Evolutionary conservation across 2,113 vertebrate genomes (phyloP).

Genomic region (Clupea harengus): DNA sequence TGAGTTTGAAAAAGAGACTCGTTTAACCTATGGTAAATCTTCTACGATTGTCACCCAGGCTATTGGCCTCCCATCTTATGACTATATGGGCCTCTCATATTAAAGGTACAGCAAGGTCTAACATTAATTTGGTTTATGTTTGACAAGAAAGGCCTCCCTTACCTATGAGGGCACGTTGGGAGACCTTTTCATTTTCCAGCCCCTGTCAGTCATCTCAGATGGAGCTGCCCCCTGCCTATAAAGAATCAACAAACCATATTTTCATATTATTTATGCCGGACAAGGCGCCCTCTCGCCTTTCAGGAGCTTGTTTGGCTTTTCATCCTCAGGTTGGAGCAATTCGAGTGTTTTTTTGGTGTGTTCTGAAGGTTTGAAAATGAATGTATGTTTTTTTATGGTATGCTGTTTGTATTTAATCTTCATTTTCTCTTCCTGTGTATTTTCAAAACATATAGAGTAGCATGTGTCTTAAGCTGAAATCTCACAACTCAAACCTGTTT

Average conservation of each 20-base stretch:
- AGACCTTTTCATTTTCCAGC: slow-evolving; percentile 76
- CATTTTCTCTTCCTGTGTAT: neutral
- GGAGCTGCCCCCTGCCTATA: slow-evolving; percentile 68
- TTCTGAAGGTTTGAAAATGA: slow-evolving; percentile 36
- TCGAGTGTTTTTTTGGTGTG: neutral
- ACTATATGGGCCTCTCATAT: slow-evolving; percentile 81
- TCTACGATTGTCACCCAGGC: slow-evolving; percentile 66
- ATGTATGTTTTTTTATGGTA: neutral
- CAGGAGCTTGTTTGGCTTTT: neutral
- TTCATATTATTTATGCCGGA: slow-evolving; percentile 28
- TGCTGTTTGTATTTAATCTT: slow-evolving; percentile 31
- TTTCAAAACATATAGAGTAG: neutral
- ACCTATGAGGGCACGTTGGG: slow-evolving; percentile 68
- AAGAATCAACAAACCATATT: slow-evolving; percentile 74
- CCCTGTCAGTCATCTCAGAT: slow-evolving; percentile 82
- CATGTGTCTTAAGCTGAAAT: neutral
- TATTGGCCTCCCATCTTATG: slow-evolving; percentile 73
- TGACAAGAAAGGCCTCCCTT: slow-evolving; percentile 80
- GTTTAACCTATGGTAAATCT: slow-evolving; percentile 70
- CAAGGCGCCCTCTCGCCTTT: neutral
- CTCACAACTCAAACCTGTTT: neutral
- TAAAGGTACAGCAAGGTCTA: slow-evolving; percentile 73
- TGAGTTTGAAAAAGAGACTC: slow-evolving; percentile 35
- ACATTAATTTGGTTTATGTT: slow-evolving; percentile 86
- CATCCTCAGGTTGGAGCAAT: neutral